Percentiles rank a stretch among this genome's conserved stretches.
Conservation (phyloP, 2,888 invertebrate species). For the Entomobrya proxima region DNA sequence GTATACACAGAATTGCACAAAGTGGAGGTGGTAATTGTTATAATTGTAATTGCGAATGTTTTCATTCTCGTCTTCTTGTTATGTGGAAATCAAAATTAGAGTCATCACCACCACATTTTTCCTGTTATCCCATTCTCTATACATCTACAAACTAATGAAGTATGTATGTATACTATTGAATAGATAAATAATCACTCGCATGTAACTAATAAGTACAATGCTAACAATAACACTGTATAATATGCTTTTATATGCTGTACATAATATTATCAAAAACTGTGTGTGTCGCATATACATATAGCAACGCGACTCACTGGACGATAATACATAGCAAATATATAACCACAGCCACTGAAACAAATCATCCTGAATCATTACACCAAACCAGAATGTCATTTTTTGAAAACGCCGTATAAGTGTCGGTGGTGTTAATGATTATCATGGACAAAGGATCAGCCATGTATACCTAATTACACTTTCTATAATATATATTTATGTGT, state of each 20-base stretch:
- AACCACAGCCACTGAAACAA: not conserved
- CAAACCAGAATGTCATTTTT: slow-evolving; percentile 63
- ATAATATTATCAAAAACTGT: slow-evolving; percentile 13
- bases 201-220: too few species aligned
- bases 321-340: not conserved
- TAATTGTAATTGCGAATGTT: not conserved
- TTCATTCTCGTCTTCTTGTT: not conserved
- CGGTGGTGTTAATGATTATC: not conserved
- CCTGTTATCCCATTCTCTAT: too few species aligned
- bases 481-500: not conserved
- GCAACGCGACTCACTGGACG: slow-evolving; percentile 25
- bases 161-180: too few species aligned
- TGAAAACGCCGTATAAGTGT: not conserved
- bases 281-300: not conserved
- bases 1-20: slow-evolving; percentile 37
- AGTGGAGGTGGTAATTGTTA: slow-evolving; percentile 15
- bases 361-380: slow-evolving; percentile 40
- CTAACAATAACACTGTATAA: too few species aligned
- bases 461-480: not conserved
- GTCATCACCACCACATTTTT: too few species aligned
- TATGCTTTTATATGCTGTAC: not conserved
- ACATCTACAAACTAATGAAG: too few species aligned
- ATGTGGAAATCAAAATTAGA: too few species aligned
- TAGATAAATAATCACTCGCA: too few species aligned
- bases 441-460: not conserved